Percentiles rank a stretch among this genome's conserved stretches.
phyloP scores from a whole-genome alignment of 2,797 vertebrate genomes.

The Poeciliopsis infans region DNA sequence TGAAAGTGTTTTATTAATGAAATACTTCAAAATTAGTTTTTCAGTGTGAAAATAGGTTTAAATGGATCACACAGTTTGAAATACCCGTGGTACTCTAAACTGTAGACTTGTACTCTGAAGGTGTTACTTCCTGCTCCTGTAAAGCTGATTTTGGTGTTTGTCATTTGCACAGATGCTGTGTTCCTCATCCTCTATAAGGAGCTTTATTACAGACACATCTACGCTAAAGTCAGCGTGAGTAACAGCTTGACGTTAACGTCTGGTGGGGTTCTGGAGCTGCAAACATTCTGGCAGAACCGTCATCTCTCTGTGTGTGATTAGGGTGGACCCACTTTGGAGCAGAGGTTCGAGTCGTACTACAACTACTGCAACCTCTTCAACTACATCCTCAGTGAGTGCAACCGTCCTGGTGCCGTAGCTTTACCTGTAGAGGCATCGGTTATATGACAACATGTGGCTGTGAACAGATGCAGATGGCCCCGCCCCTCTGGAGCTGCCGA shows the following conservation, averaged over 20 bases:
- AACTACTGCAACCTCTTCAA: constrained; percentile 99
- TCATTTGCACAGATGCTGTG: constrained; percentile 87
- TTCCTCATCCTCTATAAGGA: constrained; percentile 99
- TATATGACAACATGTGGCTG: constrained; percentile 9
- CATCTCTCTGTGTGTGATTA: constrained; percentile 56
- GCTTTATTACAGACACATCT: constrained; percentile 97
- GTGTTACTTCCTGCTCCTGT: neutral
- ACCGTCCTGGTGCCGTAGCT: neutral
- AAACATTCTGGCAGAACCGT: constrained; percentile 5
- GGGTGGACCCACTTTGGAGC: constrained; percentile 96
- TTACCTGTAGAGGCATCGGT: neutral
- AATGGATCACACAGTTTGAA: neutral
- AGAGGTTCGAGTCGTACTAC: constrained; percentile 98
- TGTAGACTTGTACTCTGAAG: neutral
- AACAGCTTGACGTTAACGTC: neutral
- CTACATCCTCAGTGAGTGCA: constrained; percentile 96
- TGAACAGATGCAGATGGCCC: constrained; percentile 95
- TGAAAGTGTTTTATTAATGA: neutral
- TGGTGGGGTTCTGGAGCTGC: neutral
- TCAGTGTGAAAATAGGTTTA: neutral
- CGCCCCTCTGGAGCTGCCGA: constrained; percentile 95
- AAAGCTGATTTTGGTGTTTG: neutral
- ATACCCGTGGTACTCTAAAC: neutral
- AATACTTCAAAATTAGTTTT: neutral
- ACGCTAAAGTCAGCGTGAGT: constrained; percentile 99